Evolutionary conservation across 2,888 invertebrate genomes (phyloP), one percentile per base, ranked within the genome.

Genomic region (Philhelius pedissequus): DNA sequence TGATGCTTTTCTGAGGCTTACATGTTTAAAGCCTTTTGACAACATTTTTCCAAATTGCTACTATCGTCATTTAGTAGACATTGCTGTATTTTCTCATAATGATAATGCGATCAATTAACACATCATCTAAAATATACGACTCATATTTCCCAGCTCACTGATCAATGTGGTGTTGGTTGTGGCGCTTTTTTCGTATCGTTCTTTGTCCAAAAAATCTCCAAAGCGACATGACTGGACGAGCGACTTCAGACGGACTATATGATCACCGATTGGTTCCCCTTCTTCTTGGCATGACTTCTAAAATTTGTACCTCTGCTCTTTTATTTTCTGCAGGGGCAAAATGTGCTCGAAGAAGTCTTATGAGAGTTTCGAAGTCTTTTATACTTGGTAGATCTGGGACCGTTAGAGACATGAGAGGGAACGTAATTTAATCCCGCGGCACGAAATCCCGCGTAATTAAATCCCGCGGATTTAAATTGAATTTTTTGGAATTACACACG

Each of bases 241-340:
- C 0, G 38, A 38, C 38, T 38, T 38, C n/a, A 38, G n/a, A 3
- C 38, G 38, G n/a, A 38, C n/a, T 38, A 38, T 38, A n/a, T 71
- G 20, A 6, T 45, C 58, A 8, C 45, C 32, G 13, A 35, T 35
- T 13, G 32, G 32, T 13, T 30, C 30, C 3, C 30, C 9, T 9
- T 30, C 56, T 56, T 70, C 70, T 45, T 54, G 40, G 18, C 20
- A 69, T 4, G 54, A n/a, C 7, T 56, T 70, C 45, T 82, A 79
- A 54, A 86, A 78, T 25, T 78, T 71, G 43, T 71, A 71, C 40
- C 56, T 60, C 30, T 4, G 35, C 52, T 66, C 70, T 50, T 70
- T 78, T 70, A 15, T 78, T 90, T 87, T n/a, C 87, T 58, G 70
- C 54, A 32, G 74, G 70, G 70, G 71, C 69, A 58, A 78, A 78